A percentile compares a stretch with the other conserved stretches of the same genome.
These are phyloP conservation scores for Drosophila sturtevanti DNA, from an alignment of 1,140 invertebrate species.

Conservation along the genomic window DNA sequence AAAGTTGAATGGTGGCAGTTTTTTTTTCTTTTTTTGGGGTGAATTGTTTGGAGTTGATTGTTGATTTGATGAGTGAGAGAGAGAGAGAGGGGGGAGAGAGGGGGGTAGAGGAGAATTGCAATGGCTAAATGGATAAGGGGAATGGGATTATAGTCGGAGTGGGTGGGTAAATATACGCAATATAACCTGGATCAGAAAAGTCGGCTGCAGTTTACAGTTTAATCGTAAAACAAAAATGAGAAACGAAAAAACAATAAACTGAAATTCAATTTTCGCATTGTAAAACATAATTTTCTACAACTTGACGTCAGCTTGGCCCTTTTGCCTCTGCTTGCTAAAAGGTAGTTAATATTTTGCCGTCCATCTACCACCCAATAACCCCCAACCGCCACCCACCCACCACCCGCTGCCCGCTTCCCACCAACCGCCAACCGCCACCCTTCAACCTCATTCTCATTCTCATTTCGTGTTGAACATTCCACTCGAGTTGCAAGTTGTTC, in stretches of 20 bases:
- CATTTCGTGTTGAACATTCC: slow-evolving; percentile 25
- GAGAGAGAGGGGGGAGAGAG: too few relatives aligned
- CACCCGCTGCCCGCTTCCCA: background rate
- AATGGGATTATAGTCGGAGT: too few relatives aligned
- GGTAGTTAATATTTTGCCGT: slow-evolving; percentile 60
- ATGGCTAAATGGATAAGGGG: too few relatives aligned
- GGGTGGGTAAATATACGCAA: slow-evolving; percentile 29
- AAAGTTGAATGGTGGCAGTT: background rate
- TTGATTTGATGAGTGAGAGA: background rate
- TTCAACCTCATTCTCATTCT: background rate
- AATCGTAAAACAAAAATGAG: slow-evolving; percentile 57
- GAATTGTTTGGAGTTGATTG: too few relatives aligned
- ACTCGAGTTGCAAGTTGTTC: slow-evolving; percentile 25
- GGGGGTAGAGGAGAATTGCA: background rate
- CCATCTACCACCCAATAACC: slow-evolving; percentile 16
- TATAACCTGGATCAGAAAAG: slow-evolving; percentile 39
- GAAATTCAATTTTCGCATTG: slow-evolving; percentile 70
- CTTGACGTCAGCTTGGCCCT: slow-evolving; percentile 60
- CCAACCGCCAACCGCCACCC: too few relatives aligned
- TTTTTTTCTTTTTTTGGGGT: too few relatives aligned
- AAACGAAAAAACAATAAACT: slow-evolving; percentile 55
- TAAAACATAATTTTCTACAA: slow-evolving; percentile 73
- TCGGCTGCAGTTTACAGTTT: slow-evolving; percentile 58
- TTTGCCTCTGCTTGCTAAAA: slow-evolving; percentile 49
- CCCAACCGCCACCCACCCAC: background rate